These are phyloP conservation scores for Eunapius fragilis DNA, from an alignment of 37 sponge, comb jelly and placozoan species.

Conservation along the genomic window DNA sequence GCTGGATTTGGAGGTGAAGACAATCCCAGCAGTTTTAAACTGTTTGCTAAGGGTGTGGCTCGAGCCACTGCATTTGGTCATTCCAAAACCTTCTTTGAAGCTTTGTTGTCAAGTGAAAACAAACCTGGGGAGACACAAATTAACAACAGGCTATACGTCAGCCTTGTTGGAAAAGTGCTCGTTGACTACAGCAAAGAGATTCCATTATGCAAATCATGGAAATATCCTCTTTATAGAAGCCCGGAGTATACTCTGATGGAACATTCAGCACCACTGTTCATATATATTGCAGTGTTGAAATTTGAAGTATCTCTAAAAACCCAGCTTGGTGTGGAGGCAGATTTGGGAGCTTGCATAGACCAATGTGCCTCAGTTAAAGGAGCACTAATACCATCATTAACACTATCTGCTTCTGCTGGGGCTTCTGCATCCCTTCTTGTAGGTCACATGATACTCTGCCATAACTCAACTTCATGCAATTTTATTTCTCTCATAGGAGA, in stretches of 20 bases:
- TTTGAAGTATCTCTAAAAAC: neutral
- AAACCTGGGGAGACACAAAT: neutral
- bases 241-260: neutral
- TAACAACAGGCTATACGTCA: neutral
- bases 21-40: slow-evolving; percentile 4
- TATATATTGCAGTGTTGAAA: neutral
- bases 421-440: neutral
- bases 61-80: slow-evolving; percentile 40
- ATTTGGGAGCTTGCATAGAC: neutral
- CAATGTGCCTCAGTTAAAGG: neutral
- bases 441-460: no score
- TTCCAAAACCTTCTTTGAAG: slow-evolving; percentile 17
- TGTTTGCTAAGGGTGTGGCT: slow-evolving; percentile 48
- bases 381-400: neutral
- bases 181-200: neutral
- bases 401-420: neutral
- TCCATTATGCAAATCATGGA: neutral
- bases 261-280: neutral
- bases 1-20: slow-evolving; percentile 33
- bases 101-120: neutral
- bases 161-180: neutral
- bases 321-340: neutral
- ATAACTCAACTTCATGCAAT: no score
- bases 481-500: neutral
- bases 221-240: neutral